phyloP scores from a whole-genome alignment of 2,797 vertebrate genomes.

The Siniperca scherzeri region DNA sequence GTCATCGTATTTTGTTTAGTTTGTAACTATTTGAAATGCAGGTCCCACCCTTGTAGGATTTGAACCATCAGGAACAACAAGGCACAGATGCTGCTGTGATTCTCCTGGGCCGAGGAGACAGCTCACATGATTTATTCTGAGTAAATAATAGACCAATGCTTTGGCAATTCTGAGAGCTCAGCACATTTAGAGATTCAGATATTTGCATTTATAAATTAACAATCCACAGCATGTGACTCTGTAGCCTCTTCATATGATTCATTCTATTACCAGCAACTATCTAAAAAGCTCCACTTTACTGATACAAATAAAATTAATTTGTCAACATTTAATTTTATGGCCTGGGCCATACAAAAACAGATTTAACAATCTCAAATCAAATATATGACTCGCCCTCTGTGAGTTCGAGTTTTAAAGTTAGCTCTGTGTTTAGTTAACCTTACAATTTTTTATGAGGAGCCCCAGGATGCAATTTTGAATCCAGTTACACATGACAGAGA shows the following conservation, averaged over 20 bases:
- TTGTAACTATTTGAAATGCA: conserved; percentile 29
- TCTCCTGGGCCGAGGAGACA: conserved; percentile 28
- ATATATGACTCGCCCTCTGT: background rate
- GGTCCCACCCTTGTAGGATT: background rate
- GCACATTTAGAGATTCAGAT: conserved; percentile 48
- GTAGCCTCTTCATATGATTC: conserved; percentile 33
- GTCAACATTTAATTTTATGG: conserved; percentile 43
- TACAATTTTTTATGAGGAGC: conserved; percentile 32
- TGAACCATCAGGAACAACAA: conserved; percentile 22
- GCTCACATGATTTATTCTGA: conserved; percentile 54
- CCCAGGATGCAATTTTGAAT: conserved; percentile 43
- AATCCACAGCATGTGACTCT: conserved; percentile 17
- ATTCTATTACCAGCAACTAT: conserved; percentile 16
- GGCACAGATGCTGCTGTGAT: conserved; percentile 29
- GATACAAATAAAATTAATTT: conserved; percentile 43
- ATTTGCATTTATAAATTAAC: conserved; percentile 53
- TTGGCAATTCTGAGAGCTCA: conserved; percentile 41
- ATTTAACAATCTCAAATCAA: conserved; percentile 31
- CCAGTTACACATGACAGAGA: conserved; percentile 37
- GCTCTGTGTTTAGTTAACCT: conserved; percentile 46
- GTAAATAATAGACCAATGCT: conserved; percentile 50
- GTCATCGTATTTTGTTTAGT: conserved; percentile 10
- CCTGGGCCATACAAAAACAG: background rate
- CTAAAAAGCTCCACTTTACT: conserved; percentile 39
- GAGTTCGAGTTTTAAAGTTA: conserved; percentile 17